Conservation (phyloP, 2,113 vertebrate genomes). For the Rutilus rutilus region DNA sequence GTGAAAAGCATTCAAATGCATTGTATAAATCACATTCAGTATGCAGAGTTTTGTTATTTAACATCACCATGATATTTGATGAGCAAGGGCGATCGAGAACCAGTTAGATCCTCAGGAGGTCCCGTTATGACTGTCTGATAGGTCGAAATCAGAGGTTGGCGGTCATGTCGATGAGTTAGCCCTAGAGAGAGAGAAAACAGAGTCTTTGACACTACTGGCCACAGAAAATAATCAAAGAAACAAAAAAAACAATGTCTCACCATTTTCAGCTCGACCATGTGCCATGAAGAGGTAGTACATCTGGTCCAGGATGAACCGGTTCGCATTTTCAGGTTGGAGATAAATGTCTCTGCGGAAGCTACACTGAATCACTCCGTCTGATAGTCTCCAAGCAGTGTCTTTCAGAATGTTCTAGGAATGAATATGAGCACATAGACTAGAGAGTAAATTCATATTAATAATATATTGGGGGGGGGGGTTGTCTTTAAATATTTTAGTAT, state of each 20-base stretch:
- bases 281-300: slow-evolving; percentile 87
- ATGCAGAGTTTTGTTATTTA: neutral
- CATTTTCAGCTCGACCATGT: slow-evolving; percentile 75
- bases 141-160: slow-evolving; percentile 82
- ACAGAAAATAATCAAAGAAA: neutral
- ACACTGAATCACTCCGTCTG: slow-evolving; percentile 82
- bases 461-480: neutral
- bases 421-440: neutral
- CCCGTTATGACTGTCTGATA: slow-evolving; percentile 71
- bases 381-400: slow-evolving; percentile 78
- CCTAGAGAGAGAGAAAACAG: slow-evolving; percentile 59
- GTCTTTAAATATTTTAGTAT: neutral
- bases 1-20: neutral
- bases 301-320: slow-evolving; percentile 78
- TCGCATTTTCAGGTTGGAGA: slow-evolving; percentile 65
- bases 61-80: slow-evolving; percentile 82
- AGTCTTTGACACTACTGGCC: neutral
- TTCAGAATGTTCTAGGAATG: slow-evolving; percentile 75
- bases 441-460: neutral
- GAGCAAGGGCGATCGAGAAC: slow-evolving; percentile 75
- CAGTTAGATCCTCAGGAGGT: slow-evolving; percentile 71
- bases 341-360: slow-evolving; percentile 79
- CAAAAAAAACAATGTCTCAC: slow-evolving; percentile 54
- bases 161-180: slow-evolving; percentile 73
- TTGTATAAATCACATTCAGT: neutral